Percentiles rank a stretch among this genome's conserved stretches.
These are phyloP conservation scores for Knipowitschia caucasica DNA, from an alignment of 2,797 vertebrate genomes.

Conservation along the genomic window DNA sequence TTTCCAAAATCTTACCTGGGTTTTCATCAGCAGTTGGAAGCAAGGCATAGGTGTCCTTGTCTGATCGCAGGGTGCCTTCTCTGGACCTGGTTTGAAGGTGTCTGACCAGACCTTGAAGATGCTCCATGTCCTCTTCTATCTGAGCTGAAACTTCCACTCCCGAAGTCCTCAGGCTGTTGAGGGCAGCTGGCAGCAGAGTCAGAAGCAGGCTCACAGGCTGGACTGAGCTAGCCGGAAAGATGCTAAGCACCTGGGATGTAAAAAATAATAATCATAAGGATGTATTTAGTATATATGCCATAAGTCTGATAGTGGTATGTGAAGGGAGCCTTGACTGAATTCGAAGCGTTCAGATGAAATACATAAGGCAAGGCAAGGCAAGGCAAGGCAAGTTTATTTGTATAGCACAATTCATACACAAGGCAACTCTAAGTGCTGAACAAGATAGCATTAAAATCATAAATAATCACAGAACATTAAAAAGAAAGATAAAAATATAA, in stretches of 20 bases:
- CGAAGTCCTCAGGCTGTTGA: slow-evolving; percentile 76
- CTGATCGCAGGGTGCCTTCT: slow-evolving; percentile 79
- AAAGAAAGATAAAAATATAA: no score
- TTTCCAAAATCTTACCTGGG: slow-evolving; percentile 56
- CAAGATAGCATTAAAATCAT: no score
- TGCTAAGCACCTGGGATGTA: slow-evolving; percentile 69
- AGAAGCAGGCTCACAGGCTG: slow-evolving; percentile 76
- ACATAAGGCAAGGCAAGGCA: no score
- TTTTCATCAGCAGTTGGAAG: slow-evolving; percentile 53
- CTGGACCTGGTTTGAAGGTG: slow-evolving; percentile 83
- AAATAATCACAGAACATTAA: no score
- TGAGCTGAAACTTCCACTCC: slow-evolving; percentile 76
- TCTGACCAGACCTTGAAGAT: slow-evolving; percentile 69
- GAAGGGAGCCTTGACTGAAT: no score
- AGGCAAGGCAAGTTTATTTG: no score
- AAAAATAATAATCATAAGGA: no score
- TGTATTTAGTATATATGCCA: no score
- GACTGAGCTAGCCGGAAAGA: slow-evolving; percentile 85
- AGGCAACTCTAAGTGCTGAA: no score
- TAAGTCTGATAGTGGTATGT: no score
- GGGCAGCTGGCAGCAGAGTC: slow-evolving; percentile 73
- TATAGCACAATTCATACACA: no score
- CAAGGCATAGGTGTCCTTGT: slow-evolving; percentile 72
- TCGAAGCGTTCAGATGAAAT: no score
- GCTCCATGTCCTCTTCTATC: slow-evolving; percentile 72